Evolutionary conservation across 2,888 invertebrate genomes (phyloP).

Genomic region (Bombylius major): DNA sequence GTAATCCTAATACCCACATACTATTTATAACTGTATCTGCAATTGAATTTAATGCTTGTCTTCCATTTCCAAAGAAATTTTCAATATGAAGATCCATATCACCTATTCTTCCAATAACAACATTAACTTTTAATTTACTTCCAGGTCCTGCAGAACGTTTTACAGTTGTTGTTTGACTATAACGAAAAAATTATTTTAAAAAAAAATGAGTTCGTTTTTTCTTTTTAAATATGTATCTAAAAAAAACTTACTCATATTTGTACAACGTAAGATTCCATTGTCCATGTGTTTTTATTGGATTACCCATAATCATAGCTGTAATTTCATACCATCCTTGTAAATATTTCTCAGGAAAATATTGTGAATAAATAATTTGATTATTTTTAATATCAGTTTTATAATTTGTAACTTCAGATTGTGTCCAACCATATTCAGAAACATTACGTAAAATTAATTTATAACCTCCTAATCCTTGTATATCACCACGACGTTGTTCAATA

Average conservation of each 20-base stretch:
- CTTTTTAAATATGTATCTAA: neutral
- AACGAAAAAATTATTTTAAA: slow-evolving; percentile 6
- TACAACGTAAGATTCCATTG: slow-evolving; percentile 63
- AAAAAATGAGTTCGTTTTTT: neutral
- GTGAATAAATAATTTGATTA: slow-evolving; percentile 57
- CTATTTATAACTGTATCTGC: slow-evolving; percentile 66
- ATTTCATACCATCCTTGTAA: slow-evolving; percentile 56
- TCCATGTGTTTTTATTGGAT: slow-evolving; percentile 49
- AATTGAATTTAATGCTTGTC: slow-evolving; percentile 47
- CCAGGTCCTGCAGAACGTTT: slow-evolving; percentile 35
- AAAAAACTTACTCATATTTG: slow-evolving; percentile 40
- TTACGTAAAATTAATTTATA: slow-evolving; percentile 59
- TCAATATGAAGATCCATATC: slow-evolving; percentile 66
- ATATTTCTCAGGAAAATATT: slow-evolving; percentile 71
- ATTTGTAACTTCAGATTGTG: slow-evolving; percentile 60
- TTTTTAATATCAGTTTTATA: slow-evolving; percentile 56
- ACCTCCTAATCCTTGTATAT: slow-evolving; percentile 48
- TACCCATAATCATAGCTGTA: slow-evolving; percentile 48
- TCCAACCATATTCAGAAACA: slow-evolving; percentile 66
- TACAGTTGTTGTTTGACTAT: slow-evolving; percentile 39
- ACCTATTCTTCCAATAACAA: slow-evolving; percentile 61
- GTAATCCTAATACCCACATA: slow-evolving; percentile 70
- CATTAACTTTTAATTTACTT: slow-evolving; percentile 45
- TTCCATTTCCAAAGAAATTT: slow-evolving; percentile 52
- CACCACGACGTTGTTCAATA: slow-evolving; percentile 49